These are phyloP conservation scores for Xenops minutus DNA, from an alignment of 2,797 vertebrate genomes.

Conservation along the genomic window DNA sequence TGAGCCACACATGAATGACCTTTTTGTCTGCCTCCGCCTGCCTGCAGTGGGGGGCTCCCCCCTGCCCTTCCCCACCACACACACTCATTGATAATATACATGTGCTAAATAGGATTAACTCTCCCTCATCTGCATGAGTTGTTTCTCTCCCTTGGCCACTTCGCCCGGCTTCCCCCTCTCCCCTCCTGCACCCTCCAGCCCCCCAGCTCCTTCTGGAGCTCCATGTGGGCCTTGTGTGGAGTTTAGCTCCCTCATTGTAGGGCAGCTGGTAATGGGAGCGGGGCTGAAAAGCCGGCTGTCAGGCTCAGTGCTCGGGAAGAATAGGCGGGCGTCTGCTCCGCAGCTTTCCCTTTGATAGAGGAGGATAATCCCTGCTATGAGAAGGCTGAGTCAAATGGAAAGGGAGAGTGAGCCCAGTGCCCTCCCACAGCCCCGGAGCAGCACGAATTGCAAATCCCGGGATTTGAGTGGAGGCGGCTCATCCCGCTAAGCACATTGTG, in stretches of 20 bases:
- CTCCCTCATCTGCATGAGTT: slow-evolving; percentile 55
- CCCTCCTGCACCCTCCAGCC: background rate
- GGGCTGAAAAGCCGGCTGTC: slow-evolving; percentile 66
- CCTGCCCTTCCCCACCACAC: slow-evolving; percentile 40
- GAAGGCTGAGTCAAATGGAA: slow-evolving; percentile 65
- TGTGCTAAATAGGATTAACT: slow-evolving; percentile 74
- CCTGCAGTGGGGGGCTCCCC: slow-evolving; percentile 47
- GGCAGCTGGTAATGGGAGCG: slow-evolving; percentile 70
- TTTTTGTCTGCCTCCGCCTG: slow-evolving; percentile 67
- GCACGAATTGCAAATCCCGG: slow-evolving; percentile 40
- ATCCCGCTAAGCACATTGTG: slow-evolving; percentile 33
- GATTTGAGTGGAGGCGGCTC: slow-evolving; percentile 30
- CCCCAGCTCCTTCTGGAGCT: slow-evolving; percentile 65
- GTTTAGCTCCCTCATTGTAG: slow-evolving; percentile 64
- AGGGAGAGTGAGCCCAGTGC: slow-evolving; percentile 54
- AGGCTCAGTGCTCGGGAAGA: slow-evolving; percentile 64
- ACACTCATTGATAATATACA: slow-evolving; percentile 65
- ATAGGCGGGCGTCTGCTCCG: slow-evolving; percentile 63
- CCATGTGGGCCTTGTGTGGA: slow-evolving; percentile 64
- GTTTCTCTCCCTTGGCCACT: slow-evolving; percentile 33
- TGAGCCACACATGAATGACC: slow-evolving; percentile 62
- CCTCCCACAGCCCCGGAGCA: slow-evolving; percentile 42
- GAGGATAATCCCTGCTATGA: slow-evolving; percentile 73
- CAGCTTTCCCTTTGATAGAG: slow-evolving; percentile 70
- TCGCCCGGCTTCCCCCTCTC: background rate